Conservation (phyloP, 37 sponge, comb jelly and placozoan species). For the Ephydatia muelleri region DNA sequence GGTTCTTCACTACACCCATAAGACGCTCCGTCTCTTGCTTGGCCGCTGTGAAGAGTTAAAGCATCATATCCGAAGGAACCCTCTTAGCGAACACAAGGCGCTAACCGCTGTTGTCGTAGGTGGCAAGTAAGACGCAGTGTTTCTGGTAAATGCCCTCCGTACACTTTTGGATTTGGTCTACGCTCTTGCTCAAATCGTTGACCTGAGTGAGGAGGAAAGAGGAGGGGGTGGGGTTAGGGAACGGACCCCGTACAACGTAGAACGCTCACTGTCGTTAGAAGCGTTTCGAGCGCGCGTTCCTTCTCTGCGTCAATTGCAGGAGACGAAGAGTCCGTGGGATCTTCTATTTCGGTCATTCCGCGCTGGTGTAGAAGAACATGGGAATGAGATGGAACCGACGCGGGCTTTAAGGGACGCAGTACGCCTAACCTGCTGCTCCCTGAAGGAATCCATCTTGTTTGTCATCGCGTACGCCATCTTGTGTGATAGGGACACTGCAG, state of each 20-base stretch:
- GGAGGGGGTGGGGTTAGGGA: not conserved
- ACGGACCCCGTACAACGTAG: not conserved
- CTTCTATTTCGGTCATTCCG: no score
- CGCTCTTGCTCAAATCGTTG: constrained; percentile 9
- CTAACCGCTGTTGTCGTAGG: constrained; percentile 42
- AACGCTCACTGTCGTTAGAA: not conserved
- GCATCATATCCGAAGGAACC: no score
- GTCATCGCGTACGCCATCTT: constrained; percentile 44
- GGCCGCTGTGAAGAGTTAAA: constrained; percentile 24
- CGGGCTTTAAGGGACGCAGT: not conserved
- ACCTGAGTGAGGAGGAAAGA: not conserved
- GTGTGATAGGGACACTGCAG: no score
- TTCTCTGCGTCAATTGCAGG: no score
- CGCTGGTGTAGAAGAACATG: not conserved
- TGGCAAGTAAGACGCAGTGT: constrained; percentile 18
- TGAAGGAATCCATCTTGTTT: constrained; percentile 43
- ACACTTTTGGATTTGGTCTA: not conserved
- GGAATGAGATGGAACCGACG: not conserved
- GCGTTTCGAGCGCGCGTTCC: not conserved
- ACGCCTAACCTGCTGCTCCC: constrained; percentile 1
- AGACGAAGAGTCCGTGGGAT: no score
- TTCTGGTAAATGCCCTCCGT: constrained; percentile 29
- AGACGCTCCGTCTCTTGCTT: constrained; percentile 21
- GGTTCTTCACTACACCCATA: constrained; percentile 30
- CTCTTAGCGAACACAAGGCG: not conserved